A percentile compares a stretch with the other conserved stretches of the same genome.
Conservation (phyloP, 2,888 invertebrate genomes). For the Sipunculus nudus region DNA sequence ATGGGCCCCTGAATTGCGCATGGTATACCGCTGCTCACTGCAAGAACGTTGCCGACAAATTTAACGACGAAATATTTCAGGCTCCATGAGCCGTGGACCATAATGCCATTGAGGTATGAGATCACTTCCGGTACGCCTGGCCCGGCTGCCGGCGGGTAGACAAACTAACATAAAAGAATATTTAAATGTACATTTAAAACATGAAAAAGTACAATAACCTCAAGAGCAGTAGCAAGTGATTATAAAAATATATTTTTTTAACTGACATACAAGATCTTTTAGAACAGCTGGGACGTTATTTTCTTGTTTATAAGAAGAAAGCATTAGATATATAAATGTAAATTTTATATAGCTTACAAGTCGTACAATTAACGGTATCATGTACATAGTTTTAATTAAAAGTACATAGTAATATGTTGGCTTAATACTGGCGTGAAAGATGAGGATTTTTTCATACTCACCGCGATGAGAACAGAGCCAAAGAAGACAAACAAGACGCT, state of each 20-base stretch:
- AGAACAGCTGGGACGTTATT: too few relatives aligned
- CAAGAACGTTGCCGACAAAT: slow-evolving; percentile 31
- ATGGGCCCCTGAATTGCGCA: slow-evolving; percentile 36
- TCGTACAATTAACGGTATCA: too few relatives aligned
- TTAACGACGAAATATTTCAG: slow-evolving; percentile 40
- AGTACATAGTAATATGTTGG: too few relatives aligned
- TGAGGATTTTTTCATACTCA: too few relatives aligned
- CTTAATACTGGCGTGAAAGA: too few relatives aligned
- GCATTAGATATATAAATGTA: too few relatives aligned
- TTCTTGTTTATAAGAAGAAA: too few relatives aligned
- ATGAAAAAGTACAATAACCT: too few relatives aligned
- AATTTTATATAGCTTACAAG: too few relatives aligned
- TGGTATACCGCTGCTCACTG: slow-evolving; percentile 39
- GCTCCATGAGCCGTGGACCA: slow-evolving; percentile 33
- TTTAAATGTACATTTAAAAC: too few relatives aligned
- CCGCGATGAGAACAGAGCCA: slow-evolving; percentile 35
- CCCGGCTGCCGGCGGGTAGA: slow-evolving; percentile 41
- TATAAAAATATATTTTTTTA: background rate
- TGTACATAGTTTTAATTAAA: too few relatives aligned
- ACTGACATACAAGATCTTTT: background rate
- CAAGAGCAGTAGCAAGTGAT: too few relatives aligned
- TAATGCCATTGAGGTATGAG: slow-evolving; percentile 42
- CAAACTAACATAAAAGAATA: slow-evolving; percentile 29
- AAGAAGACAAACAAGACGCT: slow-evolving; percentile 32
- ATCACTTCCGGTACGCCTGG: slow-evolving; percentile 41